Base-by-base conservation (phyloP, 1,140 invertebrate genomes). In the Pseudomyrmex dendroicus region DNA sequence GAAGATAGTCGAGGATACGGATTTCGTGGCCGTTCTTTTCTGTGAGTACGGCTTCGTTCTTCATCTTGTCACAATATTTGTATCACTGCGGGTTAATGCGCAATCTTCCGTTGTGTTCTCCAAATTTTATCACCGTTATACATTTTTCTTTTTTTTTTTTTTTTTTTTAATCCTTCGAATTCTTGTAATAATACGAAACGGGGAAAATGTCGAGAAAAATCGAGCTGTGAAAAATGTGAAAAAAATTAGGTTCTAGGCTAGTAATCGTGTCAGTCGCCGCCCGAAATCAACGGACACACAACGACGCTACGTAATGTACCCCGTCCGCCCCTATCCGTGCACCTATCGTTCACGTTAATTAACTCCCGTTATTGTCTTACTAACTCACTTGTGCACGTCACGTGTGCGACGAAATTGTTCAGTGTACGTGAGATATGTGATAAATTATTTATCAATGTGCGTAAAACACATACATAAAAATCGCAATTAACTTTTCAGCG, bases 21-120 rank as follows among this genome's bases (percentile, higher is more conserved):
- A 98, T 89, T 99, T 97, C 92, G 97, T 99, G 83, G 98, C 98
- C 62, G 98, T 98, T 86, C 95, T 99, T 85, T 98, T 99, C 95
- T 99, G 98, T 99, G 96, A 98, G 98, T 98, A 35, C 35, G 35
- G 35, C 35, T 35, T 35, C 5, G 35, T 35, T 35, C 0, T 7
- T 35, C 35, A 35, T 35, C 35, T 35, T 7, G 35, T 35, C 5
- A 35, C 35, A 35, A 35, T 35, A 7, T 35, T 35, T 35, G 5
- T 35, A 35, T 35, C 35, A 35, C 35, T 35, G 35, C 35, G 35
- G 35, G 35, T 35, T 35, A 35, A 35, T 35, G 35, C 35, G 5
- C 35, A 35, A 35, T 35, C 35, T 35, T 35, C 35, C 35, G 35
- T 35, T 35, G 35, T 35, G 35, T 5, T 35, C 35, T 35, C 35